Conservation (phyloP, 2,888 invertebrate genomes). For the Tipula confusa region DNA sequence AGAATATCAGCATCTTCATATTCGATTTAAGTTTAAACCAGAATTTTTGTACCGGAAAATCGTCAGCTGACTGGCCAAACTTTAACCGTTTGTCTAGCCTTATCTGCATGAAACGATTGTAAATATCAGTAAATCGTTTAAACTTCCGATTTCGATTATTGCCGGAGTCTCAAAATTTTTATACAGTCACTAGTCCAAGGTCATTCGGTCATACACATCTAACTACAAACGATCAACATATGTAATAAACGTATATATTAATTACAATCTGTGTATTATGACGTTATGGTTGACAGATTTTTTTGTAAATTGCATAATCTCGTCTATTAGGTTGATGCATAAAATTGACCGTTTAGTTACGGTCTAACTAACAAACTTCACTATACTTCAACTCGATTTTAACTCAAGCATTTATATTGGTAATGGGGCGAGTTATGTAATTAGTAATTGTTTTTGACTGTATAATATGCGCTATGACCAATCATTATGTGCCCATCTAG, state of each 20-base stretch:
- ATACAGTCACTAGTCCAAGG: neutral
- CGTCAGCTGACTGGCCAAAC: no score
- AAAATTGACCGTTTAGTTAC: neutral
- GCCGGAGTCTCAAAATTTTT: no score
- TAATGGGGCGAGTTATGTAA: neutral
- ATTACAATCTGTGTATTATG: neutral
- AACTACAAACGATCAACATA: neutral
- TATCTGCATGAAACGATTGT: no score
- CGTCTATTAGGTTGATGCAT: neutral
- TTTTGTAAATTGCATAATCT: neutral
- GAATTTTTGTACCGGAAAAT: no score
- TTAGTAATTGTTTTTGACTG: neutral
- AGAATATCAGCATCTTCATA: no score
- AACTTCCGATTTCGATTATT: no score
- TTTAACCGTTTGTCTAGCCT: no score
- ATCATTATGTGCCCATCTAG: neutral
- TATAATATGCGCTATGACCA: neutral
- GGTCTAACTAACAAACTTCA: neutral
- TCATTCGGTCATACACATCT: neutral
- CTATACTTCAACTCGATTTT: neutral
- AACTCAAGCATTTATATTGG: no score
- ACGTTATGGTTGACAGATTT: neutral
- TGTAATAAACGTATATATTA: neutral
- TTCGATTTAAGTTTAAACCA: no score
- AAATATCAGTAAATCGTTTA: no score